Conservation (phyloP, 2,888 invertebrate species). For the Caenorhabditis uteleia region DNA sequence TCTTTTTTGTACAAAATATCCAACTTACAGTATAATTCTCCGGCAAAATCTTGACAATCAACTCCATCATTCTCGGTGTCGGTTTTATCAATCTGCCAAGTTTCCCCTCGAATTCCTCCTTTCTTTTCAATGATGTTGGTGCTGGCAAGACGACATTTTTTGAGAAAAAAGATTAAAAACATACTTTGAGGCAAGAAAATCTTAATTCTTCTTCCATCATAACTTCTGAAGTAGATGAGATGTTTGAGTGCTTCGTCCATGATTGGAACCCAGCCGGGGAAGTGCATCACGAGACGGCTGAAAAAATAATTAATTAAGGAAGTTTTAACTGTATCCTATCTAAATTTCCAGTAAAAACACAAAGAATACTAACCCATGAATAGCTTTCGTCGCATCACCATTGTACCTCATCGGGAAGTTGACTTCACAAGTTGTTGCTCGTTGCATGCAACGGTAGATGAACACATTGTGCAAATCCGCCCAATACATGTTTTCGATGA, state of each 20-base stretch:
- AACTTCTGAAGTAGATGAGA: slow-evolving; percentile 46
- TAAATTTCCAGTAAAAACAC: no score
- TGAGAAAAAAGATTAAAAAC: slow-evolving; percentile 4
- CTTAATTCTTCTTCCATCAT: slow-evolving; percentile 42
- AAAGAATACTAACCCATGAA: slow-evolving; percentile 23
- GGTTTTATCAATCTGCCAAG: slow-evolving; percentile 45
- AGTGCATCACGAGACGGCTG: slow-evolving; percentile 37
- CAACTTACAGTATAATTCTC: slow-evolving; percentile 12
- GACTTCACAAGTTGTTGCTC: slow-evolving; percentile 33
- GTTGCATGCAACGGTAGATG: slow-evolving; percentile 44
- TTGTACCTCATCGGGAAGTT: slow-evolving; percentile 34
- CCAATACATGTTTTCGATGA: slow-evolving; percentile 43
- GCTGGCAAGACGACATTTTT: slow-evolving; percentile 15
- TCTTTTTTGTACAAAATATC: neutral
- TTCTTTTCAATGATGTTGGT: slow-evolving; percentile 33
- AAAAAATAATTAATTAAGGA: no score
- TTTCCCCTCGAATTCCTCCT: slow-evolving; percentile 46
- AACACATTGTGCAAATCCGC: slow-evolving; percentile 47
- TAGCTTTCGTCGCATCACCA: slow-evolving; percentile 20
- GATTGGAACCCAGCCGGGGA: slow-evolving; percentile 26
- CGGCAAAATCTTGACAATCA: slow-evolving; percentile 41
- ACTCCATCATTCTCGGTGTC: slow-evolving; percentile 38
- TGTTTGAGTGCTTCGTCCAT: slow-evolving; percentile 47
- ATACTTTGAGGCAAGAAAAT: slow-evolving; percentile 49
- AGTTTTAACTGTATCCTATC: no score